Evolutionary conservation across 2,113 vertebrate species (phyloP).

Genomic region (Gorsachius goisagi): DNA sequence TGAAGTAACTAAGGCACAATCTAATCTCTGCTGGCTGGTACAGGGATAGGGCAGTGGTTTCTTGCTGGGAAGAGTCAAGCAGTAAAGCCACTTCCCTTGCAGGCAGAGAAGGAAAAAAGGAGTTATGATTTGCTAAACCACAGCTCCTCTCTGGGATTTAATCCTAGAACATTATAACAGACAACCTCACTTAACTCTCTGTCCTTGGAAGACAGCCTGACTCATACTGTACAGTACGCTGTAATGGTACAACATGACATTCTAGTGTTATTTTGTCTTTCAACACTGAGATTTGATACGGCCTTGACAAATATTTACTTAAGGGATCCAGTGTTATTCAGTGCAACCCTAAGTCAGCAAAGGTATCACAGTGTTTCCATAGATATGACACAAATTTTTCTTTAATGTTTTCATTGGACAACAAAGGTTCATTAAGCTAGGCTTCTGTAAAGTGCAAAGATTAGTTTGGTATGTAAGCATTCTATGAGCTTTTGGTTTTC

Average conservation of each 20-base stretch:
- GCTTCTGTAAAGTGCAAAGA: background rate
- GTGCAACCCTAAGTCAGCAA: background rate
- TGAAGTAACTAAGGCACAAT: background rate
- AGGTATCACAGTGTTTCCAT: background rate
- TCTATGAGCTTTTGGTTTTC: background rate
- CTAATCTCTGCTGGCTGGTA: background rate
- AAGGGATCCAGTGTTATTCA: background rate
- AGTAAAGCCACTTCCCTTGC: background rate
- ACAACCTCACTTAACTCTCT: background rate
- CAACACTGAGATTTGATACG: background rate
- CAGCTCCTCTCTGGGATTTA: background rate
- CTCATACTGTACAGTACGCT: background rate
- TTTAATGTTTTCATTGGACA: background rate
- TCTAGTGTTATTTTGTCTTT: background rate
- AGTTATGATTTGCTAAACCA: background rate
- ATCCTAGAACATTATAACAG: background rate
- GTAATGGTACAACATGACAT: accelerated
- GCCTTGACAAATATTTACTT: background rate
- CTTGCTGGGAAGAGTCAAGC: background rate
- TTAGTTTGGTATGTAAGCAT: background rate
- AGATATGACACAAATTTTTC: background rate
- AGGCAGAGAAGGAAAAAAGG: background rate
- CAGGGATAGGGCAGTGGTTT: background rate
- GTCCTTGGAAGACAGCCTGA: background rate
- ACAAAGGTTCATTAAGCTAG: background rate